Evolutionary conservation across 2,888 invertebrate genomes (phyloP), one percentile per base, ranked within the genome.

Genomic region (Pollenia angustigena): DNA sequence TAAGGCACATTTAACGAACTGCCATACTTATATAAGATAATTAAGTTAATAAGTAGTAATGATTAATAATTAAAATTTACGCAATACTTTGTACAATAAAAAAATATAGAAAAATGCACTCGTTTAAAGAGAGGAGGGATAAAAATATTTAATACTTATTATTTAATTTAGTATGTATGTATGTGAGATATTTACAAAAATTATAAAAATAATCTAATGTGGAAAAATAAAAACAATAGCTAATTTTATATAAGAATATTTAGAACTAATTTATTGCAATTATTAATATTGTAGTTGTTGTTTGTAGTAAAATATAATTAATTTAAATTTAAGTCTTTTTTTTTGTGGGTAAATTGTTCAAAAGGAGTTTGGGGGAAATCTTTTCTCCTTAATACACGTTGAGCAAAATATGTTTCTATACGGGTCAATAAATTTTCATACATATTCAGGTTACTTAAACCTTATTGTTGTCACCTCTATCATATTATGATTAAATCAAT

Each of bases 1-100:
- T 83, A 86, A 86, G 85, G 85, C 82, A 82, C 82, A 46, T 74
- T 79, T 62, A 12, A 50, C 40, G 48, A 60, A 74, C 80, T 82
- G 81, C 85, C 78, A 60, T 71, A 46, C n/a, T 60, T n/a, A 42
- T 60, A 10, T 46, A 58, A 14, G 18, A 6, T 68, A 58, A 42
- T 48, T 23, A 32, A 48, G 69, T 44, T 46, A 52, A 32, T 71
- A n/a, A n/a, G n/a, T n/a, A 46, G 12, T 50, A 64, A 80, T 11
- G 62, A 79, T 56, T 56, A 60, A 68, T 54, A 60, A 48, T 71
- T 69, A 66, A 74, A 58, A 68, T 18, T 16, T 85, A 80, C 4
- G 66, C 44, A 68, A 83, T 82, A 83, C 56, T 86, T 86, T 86
- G 69, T 86, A 86, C 86, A 86, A 62, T 68, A 66, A 78, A 64